Evolutionary conservation across 1,140 invertebrate genomes (phyloP).

Genomic region (Bicyclus anynana): DNA sequence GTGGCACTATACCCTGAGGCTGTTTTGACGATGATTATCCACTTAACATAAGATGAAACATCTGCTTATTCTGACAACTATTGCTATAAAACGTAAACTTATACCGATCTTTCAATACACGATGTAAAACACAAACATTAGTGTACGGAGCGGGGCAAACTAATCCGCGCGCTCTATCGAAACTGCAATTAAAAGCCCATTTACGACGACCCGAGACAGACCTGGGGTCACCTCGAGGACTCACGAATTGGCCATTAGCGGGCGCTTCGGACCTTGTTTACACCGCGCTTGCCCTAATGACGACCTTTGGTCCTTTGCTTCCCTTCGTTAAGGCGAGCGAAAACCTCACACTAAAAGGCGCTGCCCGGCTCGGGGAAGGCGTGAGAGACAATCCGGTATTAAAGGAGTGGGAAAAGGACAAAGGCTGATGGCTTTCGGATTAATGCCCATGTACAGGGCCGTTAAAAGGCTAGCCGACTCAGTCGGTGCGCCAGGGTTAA

Average conservation of each 20-base stretch:
- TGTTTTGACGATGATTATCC: no score
- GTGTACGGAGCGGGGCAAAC: conserved; percentile 41
- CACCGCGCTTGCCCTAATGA: conserved; percentile 77
- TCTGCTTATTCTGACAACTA: no score
- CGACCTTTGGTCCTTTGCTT: conserved; percentile 72
- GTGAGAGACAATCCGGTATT: conserved; percentile 45
- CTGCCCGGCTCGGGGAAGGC: conserved; percentile 55
- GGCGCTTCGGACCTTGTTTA: conserved; percentile 76
- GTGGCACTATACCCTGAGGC: no score
- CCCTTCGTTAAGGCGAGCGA: conserved; percentile 77
- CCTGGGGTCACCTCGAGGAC: conserved; percentile 71
- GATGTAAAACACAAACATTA: conserved; percentile 12
- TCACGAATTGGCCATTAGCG: conserved; percentile 74
- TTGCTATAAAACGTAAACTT: no score
- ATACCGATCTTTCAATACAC: not conserved
- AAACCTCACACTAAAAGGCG: conserved; percentile 76
- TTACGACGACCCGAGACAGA: conserved; percentile 64
- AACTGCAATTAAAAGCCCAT: conserved; percentile 76
- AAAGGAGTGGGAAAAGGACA: conserved; percentile 53
- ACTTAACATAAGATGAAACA: no score
- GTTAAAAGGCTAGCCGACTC: conserved; percentile 72
- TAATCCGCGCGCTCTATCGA: conserved; percentile 70
- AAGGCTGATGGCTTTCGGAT: conserved; percentile 71
- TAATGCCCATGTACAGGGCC: conserved; percentile 70
- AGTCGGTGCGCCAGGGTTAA: conserved; percentile 68